Evolutionary conservation across 1,140 invertebrate species (phyloP), one percentile per base, ranked within the genome.

Genomic region (Drosophila watanabei): DNA sequence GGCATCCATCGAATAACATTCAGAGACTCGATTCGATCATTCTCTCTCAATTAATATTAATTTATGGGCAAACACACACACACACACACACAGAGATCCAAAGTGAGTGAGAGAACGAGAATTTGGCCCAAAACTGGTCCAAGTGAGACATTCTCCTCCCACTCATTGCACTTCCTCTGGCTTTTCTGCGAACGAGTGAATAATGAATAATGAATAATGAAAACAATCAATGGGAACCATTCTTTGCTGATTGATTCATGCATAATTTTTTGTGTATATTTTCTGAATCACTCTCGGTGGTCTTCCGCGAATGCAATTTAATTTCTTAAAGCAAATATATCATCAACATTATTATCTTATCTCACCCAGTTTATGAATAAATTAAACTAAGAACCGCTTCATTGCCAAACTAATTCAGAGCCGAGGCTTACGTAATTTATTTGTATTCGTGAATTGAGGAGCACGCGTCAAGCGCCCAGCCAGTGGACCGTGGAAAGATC

Each of bases 21-120:
- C 37, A 57, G 51, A 45, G 20, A 35, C 39, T 32, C 41, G 75
- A 82, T 87, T 82, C 49, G 82, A 87, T 87, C 80, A 77, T 70
- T 69, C 73, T 39, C 56, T 51, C 62, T 45, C 56, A 88, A 89
- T 89, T 89, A 89, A 89, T 84, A 81, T 66, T 80, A 64, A 89
- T 81, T 84, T 84, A 80, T 80, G 61, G 58, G 48, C 66, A 71
- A 41, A 72, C 24, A 39, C 41, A 63, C 32, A 62, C 39, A 62
- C 48, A 57, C 16, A 35, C 8, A 54, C n/a, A n/a, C n/a, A n/a
- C n/a, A n/a, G n/a, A n/a, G 24, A 24, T 24, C 24, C 24, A 56
- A 49, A 43, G 28, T 46, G 28, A 56, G 57, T 56, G 16, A 65
- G 39, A 49, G 28, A 57, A 30, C 49, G 48, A 60, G n/a, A 33